phyloP scores from a whole-genome alignment of 2,888 invertebrate species.

The Athetis lepigone region DNA sequence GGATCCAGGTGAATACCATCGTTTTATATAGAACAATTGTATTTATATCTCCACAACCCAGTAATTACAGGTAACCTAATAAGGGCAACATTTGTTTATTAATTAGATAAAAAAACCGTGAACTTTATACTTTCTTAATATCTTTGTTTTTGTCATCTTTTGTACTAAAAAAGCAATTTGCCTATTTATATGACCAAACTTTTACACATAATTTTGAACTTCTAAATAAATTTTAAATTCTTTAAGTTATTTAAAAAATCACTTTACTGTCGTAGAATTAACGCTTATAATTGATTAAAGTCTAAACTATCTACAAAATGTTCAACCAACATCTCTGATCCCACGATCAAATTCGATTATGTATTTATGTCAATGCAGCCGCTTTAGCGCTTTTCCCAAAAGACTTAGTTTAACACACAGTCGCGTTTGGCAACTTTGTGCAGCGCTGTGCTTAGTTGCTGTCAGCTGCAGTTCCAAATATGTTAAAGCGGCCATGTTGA shows the following conservation, averaged over 20 bases:
- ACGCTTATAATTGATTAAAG: too few species aligned
- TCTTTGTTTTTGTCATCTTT: neutral
- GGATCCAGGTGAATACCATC: too few species aligned
- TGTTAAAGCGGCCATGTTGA: conserved; percentile 20
- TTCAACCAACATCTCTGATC: too few species aligned
- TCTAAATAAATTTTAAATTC: too few species aligned
- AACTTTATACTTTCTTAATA: neutral
- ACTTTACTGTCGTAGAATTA: too few species aligned
- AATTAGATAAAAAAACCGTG: neutral
- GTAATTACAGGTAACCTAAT: too few species aligned
- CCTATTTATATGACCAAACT: too few species aligned
- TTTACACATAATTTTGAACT: too few species aligned
- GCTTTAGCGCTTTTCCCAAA: conserved; percentile 19
- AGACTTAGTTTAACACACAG: conserved; percentile 28
- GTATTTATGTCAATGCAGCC: neutral
- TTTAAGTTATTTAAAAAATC: too few species aligned
- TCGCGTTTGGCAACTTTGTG: conserved; percentile 40
- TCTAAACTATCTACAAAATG: too few species aligned
- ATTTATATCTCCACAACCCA: too few species aligned
- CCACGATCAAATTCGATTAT: neutral
- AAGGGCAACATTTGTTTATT: neutral
- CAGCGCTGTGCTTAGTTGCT: conserved; percentile 22
- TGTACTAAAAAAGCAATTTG: neutral
- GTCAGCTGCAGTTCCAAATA: conserved; percentile 32
- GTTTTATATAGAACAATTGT: too few species aligned